Conservation (phyloP, 2,113 vertebrate species). For the Uria aalge region DNA sequence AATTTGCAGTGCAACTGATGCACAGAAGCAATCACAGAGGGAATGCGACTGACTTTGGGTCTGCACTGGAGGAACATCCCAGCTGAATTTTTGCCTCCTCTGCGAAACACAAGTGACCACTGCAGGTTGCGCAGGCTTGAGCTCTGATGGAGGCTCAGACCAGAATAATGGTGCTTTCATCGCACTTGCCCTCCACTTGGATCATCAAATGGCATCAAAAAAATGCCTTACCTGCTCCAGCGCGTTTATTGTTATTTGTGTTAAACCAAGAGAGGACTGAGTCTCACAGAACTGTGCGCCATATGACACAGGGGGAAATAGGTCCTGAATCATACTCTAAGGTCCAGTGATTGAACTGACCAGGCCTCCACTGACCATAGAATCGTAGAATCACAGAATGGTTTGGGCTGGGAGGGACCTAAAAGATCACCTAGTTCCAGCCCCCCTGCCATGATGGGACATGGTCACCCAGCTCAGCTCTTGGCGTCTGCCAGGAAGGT, state of each 20-base stretch:
- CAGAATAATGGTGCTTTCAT: not conserved
- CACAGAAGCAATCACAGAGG: not conserved
- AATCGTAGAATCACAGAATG: too few relatives aligned
- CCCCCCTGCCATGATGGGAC: not conserved
- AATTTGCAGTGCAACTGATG: not conserved
- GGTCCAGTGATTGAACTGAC: not conserved
- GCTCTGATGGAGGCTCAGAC: not conserved
- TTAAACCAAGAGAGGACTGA: not conserved
- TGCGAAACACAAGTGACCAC: not conserved
- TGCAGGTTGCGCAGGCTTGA: not conserved
- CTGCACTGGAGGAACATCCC: not conserved
- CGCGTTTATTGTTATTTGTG: too few relatives aligned
- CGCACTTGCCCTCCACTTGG: not conserved
- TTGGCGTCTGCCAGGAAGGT: not conserved
- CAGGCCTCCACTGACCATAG: not conserved
- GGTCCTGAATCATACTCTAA: not conserved
- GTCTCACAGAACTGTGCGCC: not conserved
- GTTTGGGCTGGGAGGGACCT: too few relatives aligned
- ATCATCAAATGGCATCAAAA: not conserved
- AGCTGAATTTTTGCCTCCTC: not conserved
- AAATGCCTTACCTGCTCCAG: not conserved
- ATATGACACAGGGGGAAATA: not conserved
- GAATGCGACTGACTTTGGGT: not conserved
- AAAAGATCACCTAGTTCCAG: too few relatives aligned
- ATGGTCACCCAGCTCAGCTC: not conserved